Evolutionary conservation across 92 coral and sea anemone genomes (phyloP), one percentile per base, ranked within the genome.

Genomic region (Muricea muricata): DNA sequence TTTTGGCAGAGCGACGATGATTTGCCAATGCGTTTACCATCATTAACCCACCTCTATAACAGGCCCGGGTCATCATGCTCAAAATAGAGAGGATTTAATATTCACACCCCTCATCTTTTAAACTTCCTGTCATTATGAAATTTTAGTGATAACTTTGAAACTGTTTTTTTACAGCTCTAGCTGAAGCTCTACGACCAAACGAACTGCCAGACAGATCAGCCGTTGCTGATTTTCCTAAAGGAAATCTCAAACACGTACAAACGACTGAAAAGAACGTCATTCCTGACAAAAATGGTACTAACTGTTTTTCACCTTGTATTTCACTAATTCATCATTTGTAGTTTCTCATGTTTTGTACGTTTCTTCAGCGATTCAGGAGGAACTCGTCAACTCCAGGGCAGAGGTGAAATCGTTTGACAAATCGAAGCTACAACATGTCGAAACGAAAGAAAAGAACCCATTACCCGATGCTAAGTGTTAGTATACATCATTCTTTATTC

Each of bases 381-480:
- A 92, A 80, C 79, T 63, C 54, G 89, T 88, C 2, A 84, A 90
- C 40, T 92, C 95, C 26, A 74, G 95, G 30, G 93, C 93, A 11
- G 93, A 89, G 75, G 95, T 92, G 46, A 92, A 92, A 52, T 87
- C 93, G 4, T 92, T 92, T 75, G 95, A 92, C 89, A 88, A 92
- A 35, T 79, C 95, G 4, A 90, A 92, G 69, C 86, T 92, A 66
- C 87, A 92, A 60, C 95, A 92, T 58, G 93, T 92, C 4, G 93
- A 89, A 87, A 92, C 93, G 52, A 69, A 87, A 26, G 95, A 92
- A 87, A 92, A 92, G 76, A 89, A 92, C 70, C 91, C 93, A 11
- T 68, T 88, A 8, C 95, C 95, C 0, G 89, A 91, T 32, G 85
- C 93, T 17, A 83, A 75, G 33, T 47, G 80, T 75, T 30, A 75